Conservation (phyloP, 1,140 invertebrate species). For the Akabosia matsudoensis region DNA sequence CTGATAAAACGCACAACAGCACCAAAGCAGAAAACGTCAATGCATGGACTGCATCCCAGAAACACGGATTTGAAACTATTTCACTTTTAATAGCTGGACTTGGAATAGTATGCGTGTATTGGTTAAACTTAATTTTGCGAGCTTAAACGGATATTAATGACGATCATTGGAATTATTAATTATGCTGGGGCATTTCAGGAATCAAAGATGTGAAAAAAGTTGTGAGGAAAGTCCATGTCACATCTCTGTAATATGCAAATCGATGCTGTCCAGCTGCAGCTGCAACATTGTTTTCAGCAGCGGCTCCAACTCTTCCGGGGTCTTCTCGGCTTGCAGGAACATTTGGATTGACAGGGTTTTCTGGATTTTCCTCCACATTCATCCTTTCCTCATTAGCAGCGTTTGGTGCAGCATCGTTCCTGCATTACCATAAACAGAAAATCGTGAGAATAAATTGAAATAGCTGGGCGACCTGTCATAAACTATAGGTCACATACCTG, state of each 20-base stretch:
- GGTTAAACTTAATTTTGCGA: too few species aligned
- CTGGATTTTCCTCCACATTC: slow-evolving; percentile 13
- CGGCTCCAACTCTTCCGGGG: not conserved
- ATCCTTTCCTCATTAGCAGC: slow-evolving; percentile 21
- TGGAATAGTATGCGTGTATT: too few species aligned
- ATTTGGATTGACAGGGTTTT: not conserved
- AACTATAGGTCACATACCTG: not conserved
- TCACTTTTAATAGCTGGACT: too few species aligned
- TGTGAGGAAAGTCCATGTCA: slow-evolving; percentile 43
- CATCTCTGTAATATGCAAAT: slow-evolving; percentile 28
- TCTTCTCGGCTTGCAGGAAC: not conserved
- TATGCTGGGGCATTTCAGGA: slow-evolving; percentile 36
- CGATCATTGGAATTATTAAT: too few species aligned
- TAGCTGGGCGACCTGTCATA: too few species aligned
- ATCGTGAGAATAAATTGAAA: too few species aligned
- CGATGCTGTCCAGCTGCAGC: not conserved
- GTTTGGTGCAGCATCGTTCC: too few species aligned
- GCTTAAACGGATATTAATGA: not conserved
- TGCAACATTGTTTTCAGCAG: not conserved
- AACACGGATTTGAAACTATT: too few species aligned
- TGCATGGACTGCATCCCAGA: too few species aligned
- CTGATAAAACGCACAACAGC: too few species aligned
- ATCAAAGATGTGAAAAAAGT: slow-evolving; percentile 46
- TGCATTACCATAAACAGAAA: too few species aligned
- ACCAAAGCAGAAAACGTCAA: too few species aligned